Conservation (phyloP, 1,140 invertebrate genomes). For the Lysiphlebus fabarum region DNA sequence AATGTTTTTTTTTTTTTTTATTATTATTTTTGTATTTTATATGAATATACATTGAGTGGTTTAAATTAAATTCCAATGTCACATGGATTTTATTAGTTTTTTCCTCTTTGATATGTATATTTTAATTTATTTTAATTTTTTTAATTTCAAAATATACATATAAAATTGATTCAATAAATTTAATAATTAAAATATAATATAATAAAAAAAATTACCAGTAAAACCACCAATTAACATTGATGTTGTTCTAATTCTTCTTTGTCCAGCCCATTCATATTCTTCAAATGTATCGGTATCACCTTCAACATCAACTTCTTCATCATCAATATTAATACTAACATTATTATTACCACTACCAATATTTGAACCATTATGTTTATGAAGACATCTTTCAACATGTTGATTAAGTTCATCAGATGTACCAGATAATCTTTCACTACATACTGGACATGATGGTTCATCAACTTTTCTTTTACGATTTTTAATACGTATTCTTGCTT, state of each 20-base stretch:
- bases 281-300: constrained; percentile 67
- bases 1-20: too few relatives aligned
- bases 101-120: too few relatives aligned
- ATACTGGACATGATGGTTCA: constrained; percentile 72
- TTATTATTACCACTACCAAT: constrained; percentile 33
- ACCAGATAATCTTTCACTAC: constrained; percentile 63
- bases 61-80: too few relatives aligned
- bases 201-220: constrained; percentile 50
- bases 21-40: too few relatives aligned
- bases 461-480: constrained; percentile 69
- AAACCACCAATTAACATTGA: constrained; percentile 70
- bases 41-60: too few relatives aligned
- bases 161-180: neutral
- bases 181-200: constrained; percentile 5
- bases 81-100: too few relatives aligned
- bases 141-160: too few relatives aligned
- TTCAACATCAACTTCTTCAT: constrained; percentile 69
- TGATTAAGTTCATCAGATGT: constrained; percentile 70
- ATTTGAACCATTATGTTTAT: constrained; percentile 57
- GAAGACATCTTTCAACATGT: constrained; percentile 74
- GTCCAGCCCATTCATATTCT: constrained; percentile 81
- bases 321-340: constrained; percentile 58
- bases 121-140: too few relatives aligned
- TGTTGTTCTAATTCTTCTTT: constrained; percentile 69
- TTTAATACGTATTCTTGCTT: constrained; percentile 63